Evolutionary conservation across 2,888 invertebrate genomes (phyloP).

Genomic region (Lumbricus terrestris): DNA sequence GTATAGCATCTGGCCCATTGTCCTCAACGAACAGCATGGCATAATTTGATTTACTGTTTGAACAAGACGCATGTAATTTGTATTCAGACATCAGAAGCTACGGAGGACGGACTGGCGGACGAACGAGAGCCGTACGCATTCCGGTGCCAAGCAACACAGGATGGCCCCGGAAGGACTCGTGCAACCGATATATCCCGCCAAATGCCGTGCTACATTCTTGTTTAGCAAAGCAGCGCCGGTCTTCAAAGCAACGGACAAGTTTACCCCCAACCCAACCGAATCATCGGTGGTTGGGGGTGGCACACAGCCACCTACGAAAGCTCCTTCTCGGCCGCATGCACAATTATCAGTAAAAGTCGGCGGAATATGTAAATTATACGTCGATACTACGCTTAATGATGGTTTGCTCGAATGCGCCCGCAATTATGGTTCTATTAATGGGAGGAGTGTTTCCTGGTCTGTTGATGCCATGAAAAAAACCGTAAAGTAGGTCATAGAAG

Average conservation of each 20-base stretch:
- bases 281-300: not conserved
- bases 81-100: constrained; percentile 5
- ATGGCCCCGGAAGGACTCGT: not conserved
- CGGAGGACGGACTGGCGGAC: too few relatives aligned
- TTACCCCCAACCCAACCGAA: not conserved
- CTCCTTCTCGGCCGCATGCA: not conserved
- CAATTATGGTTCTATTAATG: not conserved
- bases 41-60: constrained; percentile 19
- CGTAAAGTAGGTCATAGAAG: not conserved
- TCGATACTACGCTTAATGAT: not conserved
- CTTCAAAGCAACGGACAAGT: not conserved
- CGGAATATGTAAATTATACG: not conserved
- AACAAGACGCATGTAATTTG: constrained; percentile 15
- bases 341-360: not conserved
- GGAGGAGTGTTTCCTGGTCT: not conserved
- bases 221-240: not conserved
- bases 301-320: not conserved
- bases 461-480: not conserved
- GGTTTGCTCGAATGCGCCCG: not conserved
- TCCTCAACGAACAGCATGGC: not conserved
- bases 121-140: not conserved
- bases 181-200: not conserved
- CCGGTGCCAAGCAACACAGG: not conserved
- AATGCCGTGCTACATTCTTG: not conserved
- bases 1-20: not conserved